Evolutionary conservation across 2,888 invertebrate genomes (phyloP), one percentile per base, ranked within the genome.

Genomic region (Stegana nigrithorax): DNA sequence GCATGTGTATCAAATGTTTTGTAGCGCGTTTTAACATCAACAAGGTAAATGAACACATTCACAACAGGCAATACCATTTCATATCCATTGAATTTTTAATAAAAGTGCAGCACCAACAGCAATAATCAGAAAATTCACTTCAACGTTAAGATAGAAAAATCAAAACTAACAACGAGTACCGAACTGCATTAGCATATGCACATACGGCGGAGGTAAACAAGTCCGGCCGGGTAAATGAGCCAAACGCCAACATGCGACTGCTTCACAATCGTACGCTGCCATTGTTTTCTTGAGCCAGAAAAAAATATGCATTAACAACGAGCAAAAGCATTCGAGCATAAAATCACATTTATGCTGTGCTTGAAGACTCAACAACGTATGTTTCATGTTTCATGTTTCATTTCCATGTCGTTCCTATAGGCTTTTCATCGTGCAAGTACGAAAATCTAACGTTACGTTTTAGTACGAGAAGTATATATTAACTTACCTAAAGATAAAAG

Each of bases 281-380:
- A n/a, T n/a, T n/a, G n/a, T n/a, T n/a, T n/a, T n/a, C n/a, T n/a
- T n/a, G n/a, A n/a, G n/a, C n/a, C n/a, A n/a, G n/a, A n/a, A n/a
- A n/a, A n/a, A n/a, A n/a, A n/a, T 36, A 21, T 32, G 36, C 10
- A 12, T 36, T 23, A 47, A 47, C 25, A 45, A 21, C 7, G 45
- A 45, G 12, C 6, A 32, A 55, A 29, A 29, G 63, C 66, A 59
- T 26, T 56, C 61, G 59, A 63, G 66, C 66, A 61, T 63, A 57
- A 66, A 66, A 66, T 66, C 66, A 59, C 61, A 66, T 66, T 66
- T 61, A 60, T 66, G 59, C 61, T 32, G 36, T 7, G 25, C 12
- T n/a, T 61, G 8, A 55, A n/a, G 21, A 19, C 36, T 32, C 47
- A 32, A 26, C 62, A 56, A 56, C 62, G 50, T 27, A 23, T 51